phyloP scores from a whole-genome alignment of 2,797 vertebrate species.

The Tenualosa thibaudeaui region DNA sequence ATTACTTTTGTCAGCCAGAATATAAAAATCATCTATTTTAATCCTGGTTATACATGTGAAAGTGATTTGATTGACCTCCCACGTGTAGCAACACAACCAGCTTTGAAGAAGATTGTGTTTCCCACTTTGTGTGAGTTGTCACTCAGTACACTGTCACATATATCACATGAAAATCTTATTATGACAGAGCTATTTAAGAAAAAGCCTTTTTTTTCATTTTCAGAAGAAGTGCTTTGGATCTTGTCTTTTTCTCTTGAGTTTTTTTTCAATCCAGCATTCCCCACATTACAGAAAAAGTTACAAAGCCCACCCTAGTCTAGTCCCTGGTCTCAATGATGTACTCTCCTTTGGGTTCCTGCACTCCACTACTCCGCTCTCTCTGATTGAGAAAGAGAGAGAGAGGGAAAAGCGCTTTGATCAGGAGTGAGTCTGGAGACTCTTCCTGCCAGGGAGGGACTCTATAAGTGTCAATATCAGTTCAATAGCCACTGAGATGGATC shows the following conservation, averaged over 20 bases:
- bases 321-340: background rate
- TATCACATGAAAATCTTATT: too few species aligned
- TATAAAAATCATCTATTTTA: too few species aligned
- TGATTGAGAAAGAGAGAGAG: background rate
- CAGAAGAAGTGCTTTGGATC: too few species aligned
- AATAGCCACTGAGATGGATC: conserved; percentile 51
- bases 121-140: too few species aligned
- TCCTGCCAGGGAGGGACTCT: conserved; percentile 50
- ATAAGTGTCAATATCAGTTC: conserved; percentile 58
- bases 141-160: too few species aligned
- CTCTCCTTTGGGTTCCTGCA: background rate
- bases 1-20: background rate
- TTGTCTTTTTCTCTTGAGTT: background rate
- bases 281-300: background rate
- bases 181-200: background rate
- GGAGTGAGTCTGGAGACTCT: conserved; percentile 38
- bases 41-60: too few species aligned
- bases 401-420: conserved; percentile 31
- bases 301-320: background rate
- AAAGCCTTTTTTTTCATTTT: background rate
- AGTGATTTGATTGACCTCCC: too few species aligned
- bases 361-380: background rate
- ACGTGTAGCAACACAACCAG: too few species aligned
- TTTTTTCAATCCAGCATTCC: background rate
- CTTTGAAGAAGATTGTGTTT: background rate